Evolutionary conservation across 2,113 vertebrate species (phyloP).

Genomic region (Macrotus californicus): DNA sequence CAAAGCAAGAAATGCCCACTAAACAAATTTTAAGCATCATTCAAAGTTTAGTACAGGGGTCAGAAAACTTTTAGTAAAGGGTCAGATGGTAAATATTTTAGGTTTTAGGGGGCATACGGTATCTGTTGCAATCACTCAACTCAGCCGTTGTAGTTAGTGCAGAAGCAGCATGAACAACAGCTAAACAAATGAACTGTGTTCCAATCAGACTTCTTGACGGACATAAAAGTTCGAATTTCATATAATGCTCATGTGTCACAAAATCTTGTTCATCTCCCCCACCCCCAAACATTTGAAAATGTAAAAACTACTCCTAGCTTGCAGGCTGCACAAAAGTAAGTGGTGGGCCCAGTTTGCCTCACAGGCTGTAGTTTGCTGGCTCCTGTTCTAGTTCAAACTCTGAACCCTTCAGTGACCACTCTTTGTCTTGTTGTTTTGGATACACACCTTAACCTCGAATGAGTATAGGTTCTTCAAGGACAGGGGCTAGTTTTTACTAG

Average conservation of each 20-base stretch:
- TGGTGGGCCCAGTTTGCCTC: background rate
- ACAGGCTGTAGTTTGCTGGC: background rate
- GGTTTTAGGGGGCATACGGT: background rate
- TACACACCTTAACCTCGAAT: background rate
- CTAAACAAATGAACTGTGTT: background rate
- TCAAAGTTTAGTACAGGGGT: background rate
- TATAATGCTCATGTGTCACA: background rate
- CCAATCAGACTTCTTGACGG: background rate
- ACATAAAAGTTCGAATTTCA: background rate
- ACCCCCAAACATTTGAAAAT: background rate
- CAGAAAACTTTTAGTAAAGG: background rate
- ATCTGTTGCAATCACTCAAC: background rate
- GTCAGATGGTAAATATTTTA: background rate
- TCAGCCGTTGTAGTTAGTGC: background rate
- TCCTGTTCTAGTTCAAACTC: background rate
- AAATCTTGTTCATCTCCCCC: background rate
- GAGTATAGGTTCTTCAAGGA: background rate
- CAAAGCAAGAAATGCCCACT: background rate
- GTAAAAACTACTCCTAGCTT: background rate
- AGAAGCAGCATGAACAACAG: background rate
- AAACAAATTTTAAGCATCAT: background rate
- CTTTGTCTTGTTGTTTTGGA: background rate
- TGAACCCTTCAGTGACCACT: background rate
- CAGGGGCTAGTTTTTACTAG: background rate
- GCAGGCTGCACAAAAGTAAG: background rate